Evolutionary conservation across 2,888 invertebrate genomes (phyloP), one percentile per base, ranked within the genome.

Genomic region (Drosophila picticornis): DNA sequence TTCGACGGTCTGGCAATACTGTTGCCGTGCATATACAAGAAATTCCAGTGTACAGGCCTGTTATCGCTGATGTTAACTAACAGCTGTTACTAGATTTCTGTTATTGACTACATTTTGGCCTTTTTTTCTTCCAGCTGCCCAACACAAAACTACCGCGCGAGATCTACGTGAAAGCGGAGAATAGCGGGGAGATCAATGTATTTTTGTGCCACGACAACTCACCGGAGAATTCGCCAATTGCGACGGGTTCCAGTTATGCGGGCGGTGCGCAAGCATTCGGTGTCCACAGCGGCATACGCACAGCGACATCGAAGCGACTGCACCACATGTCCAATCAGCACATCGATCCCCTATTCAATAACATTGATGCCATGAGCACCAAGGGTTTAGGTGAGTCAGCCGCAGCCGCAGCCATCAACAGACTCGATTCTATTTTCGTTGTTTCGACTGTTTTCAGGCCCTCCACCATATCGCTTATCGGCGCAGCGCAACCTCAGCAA

Each of bases 161-260:
- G 94, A 98, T 99, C 93, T 96, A 97, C 94, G 95, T 99, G 94
- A 97, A 97, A 94, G 97, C 98, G 85, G 95, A 96, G 88, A 96
- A 96, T 81, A 95, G 96, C 83, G 98, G 98, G 67, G 98, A 98
- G 93, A 98, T 99, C 83, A 98, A 98, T 94, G 99, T 99, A 71
- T 98, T 97, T 94, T 95, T 99, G 78, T 98, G 98, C 94, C 98
- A 98, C 57, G 98, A 98, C 90, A 96, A 95, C 90, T 94, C 93
- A 73, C 92, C 93, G 29, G 93, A 93, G 81, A 94, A 84, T 80
- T 92, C 93, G 64, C 92, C 93, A 58, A 86, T 90, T 72, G 84
- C 94, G 92, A 75, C 94, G 0, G 73, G 84, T 13, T 60, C 80
- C 10, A 70, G 82, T 13, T 78, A 86, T 52, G 69, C 67, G 40